Evolutionary conservation across 2,888 invertebrate species (phyloP), one percentile per base, ranked within the genome.

Genomic region (Barypeithes pellucidus): DNA sequence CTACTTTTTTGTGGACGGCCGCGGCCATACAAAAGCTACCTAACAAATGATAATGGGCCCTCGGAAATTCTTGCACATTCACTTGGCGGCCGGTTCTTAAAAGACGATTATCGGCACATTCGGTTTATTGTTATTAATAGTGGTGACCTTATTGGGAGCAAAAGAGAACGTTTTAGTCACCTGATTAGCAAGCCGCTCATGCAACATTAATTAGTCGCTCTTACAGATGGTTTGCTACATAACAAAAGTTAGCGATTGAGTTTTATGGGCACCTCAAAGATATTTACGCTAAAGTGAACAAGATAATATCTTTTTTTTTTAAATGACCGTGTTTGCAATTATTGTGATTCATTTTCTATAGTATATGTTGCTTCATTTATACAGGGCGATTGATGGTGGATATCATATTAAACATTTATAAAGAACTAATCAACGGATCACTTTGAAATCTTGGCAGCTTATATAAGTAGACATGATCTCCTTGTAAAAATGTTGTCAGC

Each of bases 51-150:
- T 86, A 86, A 86, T 86, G 84, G 84, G 81, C 80, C 82, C 82
- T 84, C 84, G 82, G 83, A 81, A 83, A 86, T 86, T 85, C 85
- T 83, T 84, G 80, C 82, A 82, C 84, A 84, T 81, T 61, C 68
- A 78, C 76, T 57, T 43, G 78, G 79, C 77, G 80, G 80, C 82
- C 83, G 81, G 80, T 81, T 84, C 84, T 85, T 83, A 82, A 80
- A 84, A 82, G 83, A 85, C 86, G 84, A 86, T 86, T 86, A 86
- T 85, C 85, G 84, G 84, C 86, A 86, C 86, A 85, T 86, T 85
- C 82, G 85, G 85, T 86, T 86, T 86, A 86, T 86, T 86, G 86
- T 86, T 86, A 86, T 86, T 86, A 86, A 86, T 86, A 86, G 86
- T 84, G 82, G 83, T 80, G 80, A 75, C 85, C 85, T 82, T 86